Conservation (phyloP, 1,140 invertebrate species). For the Xylocopa sonorina region DNA sequence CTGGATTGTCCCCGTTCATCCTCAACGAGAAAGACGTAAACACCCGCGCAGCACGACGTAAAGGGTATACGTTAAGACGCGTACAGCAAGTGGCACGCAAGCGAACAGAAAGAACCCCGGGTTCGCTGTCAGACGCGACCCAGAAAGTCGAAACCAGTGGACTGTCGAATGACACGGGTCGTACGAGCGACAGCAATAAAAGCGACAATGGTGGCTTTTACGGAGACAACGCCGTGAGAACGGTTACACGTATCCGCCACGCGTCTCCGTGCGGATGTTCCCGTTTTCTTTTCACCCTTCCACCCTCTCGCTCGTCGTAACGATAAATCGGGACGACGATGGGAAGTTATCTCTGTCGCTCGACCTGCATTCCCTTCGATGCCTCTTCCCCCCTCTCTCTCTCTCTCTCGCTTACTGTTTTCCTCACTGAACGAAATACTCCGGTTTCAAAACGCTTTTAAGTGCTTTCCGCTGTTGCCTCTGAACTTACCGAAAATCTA, state of each 20-base stretch:
- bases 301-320: too few species aligned
- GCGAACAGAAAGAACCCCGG: background rate
- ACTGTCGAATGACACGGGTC: conserved; percentile 3
- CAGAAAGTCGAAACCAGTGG: conserved; percentile 10
- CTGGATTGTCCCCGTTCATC: background rate
- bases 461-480: conserved; percentile 75
- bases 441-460: conserved; percentile 71
- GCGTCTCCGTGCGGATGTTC: conserved; percentile 19
- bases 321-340: conserved; percentile 32
- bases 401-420: conserved; percentile 35
- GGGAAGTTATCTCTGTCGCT: conserved; percentile 34
- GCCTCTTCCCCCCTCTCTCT: conserved; percentile 10
- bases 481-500: conserved; percentile 57
- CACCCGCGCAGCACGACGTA: background rate
- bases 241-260: conserved; percentile 34
- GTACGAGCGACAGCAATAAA: conserved; percentile 30
- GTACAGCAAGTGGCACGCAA: background rate
- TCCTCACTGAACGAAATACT: conserved; percentile 42
- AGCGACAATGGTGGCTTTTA: conserved; percentile 36
- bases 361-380: conserved; percentile 39
- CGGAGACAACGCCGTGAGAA: conserved; percentile 47
- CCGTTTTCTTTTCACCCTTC: conserved; percentile 31
- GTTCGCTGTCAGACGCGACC: conserved; percentile 18
- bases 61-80: background rate
- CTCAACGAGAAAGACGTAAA: background rate